These are phyloP conservation scores for Oreochromis spilurus DNA, from an alignment of 2,113 vertebrate species.

Conservation along the genomic window DNA sequence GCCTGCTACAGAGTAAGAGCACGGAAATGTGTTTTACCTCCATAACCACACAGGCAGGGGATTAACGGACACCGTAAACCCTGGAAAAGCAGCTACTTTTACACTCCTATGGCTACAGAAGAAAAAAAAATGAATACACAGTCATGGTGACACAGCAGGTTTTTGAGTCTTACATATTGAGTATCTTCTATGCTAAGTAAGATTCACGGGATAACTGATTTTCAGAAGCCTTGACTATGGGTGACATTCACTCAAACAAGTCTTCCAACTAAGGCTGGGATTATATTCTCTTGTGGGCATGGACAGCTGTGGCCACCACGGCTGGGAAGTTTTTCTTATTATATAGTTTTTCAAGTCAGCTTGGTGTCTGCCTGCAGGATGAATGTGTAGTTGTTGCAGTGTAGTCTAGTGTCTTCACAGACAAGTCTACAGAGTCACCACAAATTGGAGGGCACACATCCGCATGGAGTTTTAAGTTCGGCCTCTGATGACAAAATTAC, in stretches of 20 bases:
- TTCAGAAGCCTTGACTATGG: background rate
- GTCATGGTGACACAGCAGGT: constrained; percentile 25
- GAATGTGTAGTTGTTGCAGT: background rate
- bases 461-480: background rate
- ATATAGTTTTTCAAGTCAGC: background rate
- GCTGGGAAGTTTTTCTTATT: background rate
- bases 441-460: background rate
- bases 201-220: background rate
- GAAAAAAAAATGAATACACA: constrained; percentile 35
- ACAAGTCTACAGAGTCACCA: background rate
- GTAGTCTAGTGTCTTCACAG: background rate
- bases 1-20: constrained; percentile 63
- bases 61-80: constrained; percentile 66
- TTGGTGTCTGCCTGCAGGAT: background rate
- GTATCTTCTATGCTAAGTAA: constrained; percentile 2
- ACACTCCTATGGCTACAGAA: constrained; percentile 34
- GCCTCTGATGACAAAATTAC: background rate
- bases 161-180: background rate
- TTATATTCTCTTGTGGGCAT: background rate
- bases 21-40: constrained; percentile 69
- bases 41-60: constrained; percentile 61
- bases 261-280: background rate
- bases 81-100: constrained; percentile 59
- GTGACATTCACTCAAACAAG: background rate
- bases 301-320: background rate